These are phyloP conservation scores for Helogale parvula DNA, from an alignment of 2,113 vertebrate genomes.

Conservation along the genomic window DNA sequence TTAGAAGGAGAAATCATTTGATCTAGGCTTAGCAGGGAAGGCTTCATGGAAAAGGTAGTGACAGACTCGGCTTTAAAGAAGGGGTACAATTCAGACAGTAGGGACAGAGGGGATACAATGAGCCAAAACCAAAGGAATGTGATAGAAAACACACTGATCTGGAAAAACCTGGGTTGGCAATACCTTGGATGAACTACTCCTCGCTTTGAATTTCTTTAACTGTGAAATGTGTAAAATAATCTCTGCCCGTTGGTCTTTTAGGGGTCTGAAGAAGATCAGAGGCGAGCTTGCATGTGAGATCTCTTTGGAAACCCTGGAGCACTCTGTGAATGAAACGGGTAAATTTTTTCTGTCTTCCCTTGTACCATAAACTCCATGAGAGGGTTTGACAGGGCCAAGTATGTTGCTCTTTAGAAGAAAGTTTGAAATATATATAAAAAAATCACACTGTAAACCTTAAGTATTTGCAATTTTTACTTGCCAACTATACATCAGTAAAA, in stretches of 20 bases:
- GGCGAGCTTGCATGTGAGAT: neutral
- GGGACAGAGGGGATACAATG: neutral
- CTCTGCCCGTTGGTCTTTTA: neutral
- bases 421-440: neutral
- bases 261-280: neutral
- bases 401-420: neutral
- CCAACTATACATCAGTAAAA: neutral
- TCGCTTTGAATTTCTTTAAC: neutral
- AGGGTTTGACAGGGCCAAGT: neutral
- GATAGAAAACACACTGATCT: neutral
- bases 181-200: neutral
- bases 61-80: neutral
- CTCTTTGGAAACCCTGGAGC: neutral
- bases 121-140: neutral
- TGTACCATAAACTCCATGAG: neutral
- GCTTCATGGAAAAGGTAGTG: neutral
- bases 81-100: neutral
- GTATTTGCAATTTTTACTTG: neutral
- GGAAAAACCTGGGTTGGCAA: neutral
- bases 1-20: conserved; percentile 15
- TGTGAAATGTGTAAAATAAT: neutral
- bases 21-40: neutral
- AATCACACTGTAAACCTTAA: neutral
- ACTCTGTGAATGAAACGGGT: neutral
- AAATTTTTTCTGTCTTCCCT: neutral